Percentiles rank a stretch among this genome's conserved stretches.
These are phyloP conservation scores for Agrilus biguttatus DNA, from an alignment of 2,888 invertebrate species.

Conservation along the genomic window DNA sequence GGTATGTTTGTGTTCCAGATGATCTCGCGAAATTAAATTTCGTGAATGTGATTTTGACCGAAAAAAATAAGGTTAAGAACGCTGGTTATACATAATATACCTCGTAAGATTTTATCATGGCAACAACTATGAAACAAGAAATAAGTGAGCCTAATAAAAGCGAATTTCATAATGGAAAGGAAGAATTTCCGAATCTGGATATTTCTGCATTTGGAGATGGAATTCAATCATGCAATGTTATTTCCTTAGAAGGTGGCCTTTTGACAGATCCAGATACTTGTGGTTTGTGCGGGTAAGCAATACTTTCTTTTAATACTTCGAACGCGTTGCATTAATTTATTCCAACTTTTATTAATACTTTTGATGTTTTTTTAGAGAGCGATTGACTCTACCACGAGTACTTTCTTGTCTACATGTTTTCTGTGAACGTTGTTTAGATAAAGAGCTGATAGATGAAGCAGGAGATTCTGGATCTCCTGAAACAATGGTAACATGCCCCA, in stretches of 20 bases:
- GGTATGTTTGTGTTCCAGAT: conserved; percentile 19
- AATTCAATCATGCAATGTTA: conserved; percentile 23
- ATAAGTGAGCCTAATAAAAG: conserved; percentile 17
- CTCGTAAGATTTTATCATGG: conserved; percentile 13
- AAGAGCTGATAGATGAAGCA: conserved; percentile 56
- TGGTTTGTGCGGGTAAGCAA: conserved; percentile 30
- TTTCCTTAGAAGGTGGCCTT: conserved; percentile 28
- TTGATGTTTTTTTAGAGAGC: conserved; percentile 40
- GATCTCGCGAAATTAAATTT: conserved; percentile 26
- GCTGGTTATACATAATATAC: conserved; percentile 2
- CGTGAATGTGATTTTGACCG: conserved; percentile 21
- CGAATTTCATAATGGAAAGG: conserved; percentile 19
- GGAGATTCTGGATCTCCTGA: conserved; percentile 51
- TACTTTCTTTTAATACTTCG: neutral
- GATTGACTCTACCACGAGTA: conserved; percentile 69
- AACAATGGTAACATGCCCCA: conserved; percentile 57
- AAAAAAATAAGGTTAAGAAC: conserved; percentile 5
- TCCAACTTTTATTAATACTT: neutral
- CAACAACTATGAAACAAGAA: conserved; percentile 20
- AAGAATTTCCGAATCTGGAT: conserved; percentile 24
- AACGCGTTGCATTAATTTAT: neutral
- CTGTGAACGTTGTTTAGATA: conserved; percentile 83
- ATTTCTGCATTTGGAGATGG: conserved; percentile 27
- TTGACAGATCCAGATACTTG: conserved; percentile 30
- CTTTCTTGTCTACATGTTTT: conserved; percentile 90